Percentiles rank a stretch among this genome's conserved stretches.
Evolutionary conservation across 2,888 invertebrate genomes (phyloP).

Genomic region (Zeuzera pyrina): DNA sequence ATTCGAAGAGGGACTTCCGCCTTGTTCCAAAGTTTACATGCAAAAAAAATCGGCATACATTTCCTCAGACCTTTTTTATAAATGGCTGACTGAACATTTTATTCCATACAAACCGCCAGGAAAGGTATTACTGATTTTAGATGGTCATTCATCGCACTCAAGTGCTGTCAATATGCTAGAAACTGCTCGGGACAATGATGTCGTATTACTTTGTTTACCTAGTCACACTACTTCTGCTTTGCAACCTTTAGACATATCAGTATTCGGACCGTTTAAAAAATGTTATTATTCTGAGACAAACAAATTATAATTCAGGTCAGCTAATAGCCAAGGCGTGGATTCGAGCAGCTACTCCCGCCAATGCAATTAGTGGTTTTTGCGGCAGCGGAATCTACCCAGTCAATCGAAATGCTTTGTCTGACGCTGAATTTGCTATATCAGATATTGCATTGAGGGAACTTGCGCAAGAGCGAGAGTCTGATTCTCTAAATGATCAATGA

Average conservation of each 20-base stretch:
- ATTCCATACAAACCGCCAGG: slow-evolving; percentile 18
- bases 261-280: slow-evolving; percentile 7
- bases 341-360: slow-evolving; percentile 11
- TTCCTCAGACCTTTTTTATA: slow-evolving; percentile 16
- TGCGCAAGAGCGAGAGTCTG: slow-evolving; percentile 12
- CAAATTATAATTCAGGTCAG: slow-evolving; percentile 6
- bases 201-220: slow-evolving; percentile 19
- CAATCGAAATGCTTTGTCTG: too few relatives aligned
- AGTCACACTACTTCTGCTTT: slow-evolving; percentile 18
- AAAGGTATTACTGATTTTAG: slow-evolving; percentile 22
- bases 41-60: slow-evolving; percentile 21
- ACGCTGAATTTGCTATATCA: slow-evolving; percentile 18
- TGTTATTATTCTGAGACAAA: slow-evolving; percentile 1
- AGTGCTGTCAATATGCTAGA: slow-evolving; percentile 20
- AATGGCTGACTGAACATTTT: slow-evolving; percentile 21
- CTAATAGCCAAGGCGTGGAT: slow-evolving; percentile 6
- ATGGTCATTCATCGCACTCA: slow-evolving; percentile 24
- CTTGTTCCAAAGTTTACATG: slow-evolving; percentile 17
- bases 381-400: too few relatives aligned
- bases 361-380: too few relatives aligned
- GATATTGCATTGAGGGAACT: slow-evolving; percentile 14
- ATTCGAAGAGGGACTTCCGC: slow-evolving; percentile 17
- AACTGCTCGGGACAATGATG: too few relatives aligned
- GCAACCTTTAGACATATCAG: slow-evolving; percentile 16
- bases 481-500: slow-evolving; percentile 3